Base-by-base conservation (phyloP, 1,140 invertebrate genomes). In the Calliopsis andreniformis region DNA sequence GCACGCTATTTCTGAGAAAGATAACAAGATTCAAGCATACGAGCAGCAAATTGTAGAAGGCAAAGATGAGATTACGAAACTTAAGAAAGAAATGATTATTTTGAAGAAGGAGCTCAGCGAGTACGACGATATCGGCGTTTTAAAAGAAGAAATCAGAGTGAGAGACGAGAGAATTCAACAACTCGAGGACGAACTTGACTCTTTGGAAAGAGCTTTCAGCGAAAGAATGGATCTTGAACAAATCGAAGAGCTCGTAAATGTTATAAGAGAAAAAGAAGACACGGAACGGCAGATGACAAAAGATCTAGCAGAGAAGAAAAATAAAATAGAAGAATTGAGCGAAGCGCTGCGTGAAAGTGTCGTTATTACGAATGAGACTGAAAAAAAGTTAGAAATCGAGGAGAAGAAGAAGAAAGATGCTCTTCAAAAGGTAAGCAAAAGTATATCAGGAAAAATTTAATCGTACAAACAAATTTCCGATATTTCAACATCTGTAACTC, bases 261-360 rank as follows among this genome's bases (percentile, higher is more conserved):
- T 89, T 4, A 62, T 91, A 1, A 91, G 89, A 16, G 78, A 86
- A 1, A 91, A 90, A 35, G 88, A 90, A 39, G 82, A 89, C 0
- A 75, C 39, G 16, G 87, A 91, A 73, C 58, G 66, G 30, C 69
- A 83, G n/a, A 59, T 89, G 12, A 73, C 85, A 7, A 51, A 63
- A 8, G 78, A 88, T 43, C 43, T 90, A 3, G 45, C 32, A 1
- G 75, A 83, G 2, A 88, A 88, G 14, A 77, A 59, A 7, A 62
- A 71, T 14, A 86, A 70, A 30, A 87, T 89, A 45, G 83, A 91
- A 16, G 88, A 91, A 42, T 81, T 91, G 0, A 81, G 77, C 3
- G 86, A 88, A 23, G 88, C 89, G 39, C 90, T 98, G 30, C 93
- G 94, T 73, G 94, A 95, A 83, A 95, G 94, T 32, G 93, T 95